These are phyloP conservation scores for Iselma pallidipennis DNA, from an alignment of 2,888 invertebrate species.

Conservation along the genomic window DNA sequence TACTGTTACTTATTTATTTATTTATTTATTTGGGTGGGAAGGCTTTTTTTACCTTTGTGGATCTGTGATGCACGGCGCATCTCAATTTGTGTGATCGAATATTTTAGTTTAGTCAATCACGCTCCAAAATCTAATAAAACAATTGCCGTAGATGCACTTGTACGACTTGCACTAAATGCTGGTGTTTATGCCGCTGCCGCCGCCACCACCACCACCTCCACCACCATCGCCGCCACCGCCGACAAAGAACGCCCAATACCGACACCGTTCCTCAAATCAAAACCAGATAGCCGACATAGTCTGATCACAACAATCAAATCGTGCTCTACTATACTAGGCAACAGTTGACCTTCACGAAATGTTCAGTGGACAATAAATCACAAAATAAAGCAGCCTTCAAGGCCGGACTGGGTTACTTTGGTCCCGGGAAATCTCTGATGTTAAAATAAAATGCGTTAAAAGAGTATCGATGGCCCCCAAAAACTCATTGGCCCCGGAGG, in stretches of 20 bases:
- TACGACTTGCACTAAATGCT: slow-evolving; percentile 11
- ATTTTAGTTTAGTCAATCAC: slow-evolving; percentile 35
- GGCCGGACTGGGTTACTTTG: neutral
- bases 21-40: neutral
- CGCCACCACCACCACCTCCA: neutral
- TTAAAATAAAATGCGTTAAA: too few relatives aligned
- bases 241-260: slow-evolving; percentile 4
- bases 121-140: neutral
- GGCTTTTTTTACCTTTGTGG: slow-evolving; percentile 57
- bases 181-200: neutral
- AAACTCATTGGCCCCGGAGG: too few relatives aligned
- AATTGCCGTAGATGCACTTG: neutral
- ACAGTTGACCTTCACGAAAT: neutral
- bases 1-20: neutral
- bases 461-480: too few relatives aligned
- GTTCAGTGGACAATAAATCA: neutral
- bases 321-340: neutral
- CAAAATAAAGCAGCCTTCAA: neutral
- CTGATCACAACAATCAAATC: slow-evolving; percentile 23
- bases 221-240: neutral
- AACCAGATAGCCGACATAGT: slow-evolving; percentile 17
- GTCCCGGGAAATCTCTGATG: too few relatives aligned
- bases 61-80: slow-evolving; percentile 64
- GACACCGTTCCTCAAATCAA: slow-evolving; percentile 29
- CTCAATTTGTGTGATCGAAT: slow-evolving; percentile 42